These are phyloP conservation scores for Okamejei kenojei DNA, from an alignment of 2,797 vertebrate species.

Conservation along the genomic window DNA sequence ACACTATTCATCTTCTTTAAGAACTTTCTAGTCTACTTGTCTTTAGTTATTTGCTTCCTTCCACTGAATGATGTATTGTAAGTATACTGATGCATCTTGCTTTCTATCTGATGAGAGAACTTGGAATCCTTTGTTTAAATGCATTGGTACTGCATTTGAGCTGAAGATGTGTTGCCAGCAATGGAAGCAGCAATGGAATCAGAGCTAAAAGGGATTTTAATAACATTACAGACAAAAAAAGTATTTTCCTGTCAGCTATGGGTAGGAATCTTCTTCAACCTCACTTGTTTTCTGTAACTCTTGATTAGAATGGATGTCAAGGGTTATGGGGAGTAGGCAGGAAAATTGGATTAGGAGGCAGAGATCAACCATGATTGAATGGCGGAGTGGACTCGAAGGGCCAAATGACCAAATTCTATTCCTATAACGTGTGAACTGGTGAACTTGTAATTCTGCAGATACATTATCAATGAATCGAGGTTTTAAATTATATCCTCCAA, in stretches of 20 bases:
- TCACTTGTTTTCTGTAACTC: not conserved
- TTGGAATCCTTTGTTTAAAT: not conserved
- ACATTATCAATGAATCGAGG: not conserved
- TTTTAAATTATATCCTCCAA: not conserved
- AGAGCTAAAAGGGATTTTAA: no score
- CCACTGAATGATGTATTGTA: not conserved
- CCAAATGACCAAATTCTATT: no score
- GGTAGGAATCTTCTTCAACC: not conserved
- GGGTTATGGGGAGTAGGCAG: no score
- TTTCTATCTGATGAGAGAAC: not conserved
- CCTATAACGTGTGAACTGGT: no score
- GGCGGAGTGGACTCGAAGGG: no score
- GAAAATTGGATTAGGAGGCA: no score
- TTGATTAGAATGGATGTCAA: no score
- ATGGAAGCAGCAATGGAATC: no score
- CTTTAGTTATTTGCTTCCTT: not conserved
- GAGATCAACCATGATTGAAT: no score
- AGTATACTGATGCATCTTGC: not conserved
- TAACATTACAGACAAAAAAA: no score
- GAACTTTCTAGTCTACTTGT: not conserved
- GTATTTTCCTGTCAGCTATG: no score
- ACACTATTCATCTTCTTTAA: not conserved
- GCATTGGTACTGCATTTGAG: not conserved
- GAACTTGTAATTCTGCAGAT: not conserved
- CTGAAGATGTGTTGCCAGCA: not conserved